A percentile compares a stretch with the other conserved stretches of the same genome.
Evolutionary conservation across 2,797 vertebrate genomes (phyloP).

Genomic region (Mallotus villosus): DNA sequence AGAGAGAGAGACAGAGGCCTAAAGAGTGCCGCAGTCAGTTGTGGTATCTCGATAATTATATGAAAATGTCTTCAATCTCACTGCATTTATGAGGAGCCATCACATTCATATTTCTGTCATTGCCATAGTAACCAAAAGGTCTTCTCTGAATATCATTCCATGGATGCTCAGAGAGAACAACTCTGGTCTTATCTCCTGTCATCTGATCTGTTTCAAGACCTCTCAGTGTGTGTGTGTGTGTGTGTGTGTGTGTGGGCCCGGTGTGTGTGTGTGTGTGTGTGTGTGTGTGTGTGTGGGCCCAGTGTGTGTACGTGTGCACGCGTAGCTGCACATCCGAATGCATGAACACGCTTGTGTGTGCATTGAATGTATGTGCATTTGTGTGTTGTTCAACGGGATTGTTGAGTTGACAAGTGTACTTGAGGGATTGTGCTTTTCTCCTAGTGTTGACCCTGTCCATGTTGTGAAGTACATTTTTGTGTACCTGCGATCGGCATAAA

Average conservation of each 20-base stretch:
- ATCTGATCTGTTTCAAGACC: constrained; percentile 56
- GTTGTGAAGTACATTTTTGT: no score
- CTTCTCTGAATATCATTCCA: constrained; percentile 59
- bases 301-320: constrained; percentile 1
- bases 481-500: no score
- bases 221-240: constrained; percentile 1
- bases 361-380: constrained; percentile 26
- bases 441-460: no score
- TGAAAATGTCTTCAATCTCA: constrained; percentile 55
- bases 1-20: neutral
- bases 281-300: constrained; percentile 10
- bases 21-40: neutral
- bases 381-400: neutral
- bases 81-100: constrained; percentile 54
- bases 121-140: constrained; percentile 73
- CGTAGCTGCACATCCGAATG: neutral
- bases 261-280: constrained; percentile 1
- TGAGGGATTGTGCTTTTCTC: no score
- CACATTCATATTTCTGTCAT: constrained; percentile 60
- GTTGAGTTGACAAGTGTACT: no score
- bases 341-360: neutral
- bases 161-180: constrained; percentile 30
- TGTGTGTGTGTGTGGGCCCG: constrained; percentile 6
- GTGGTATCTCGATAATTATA: constrained; percentile 54
- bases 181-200: constrained; percentile 24